phyloP scores from a whole-genome alignment of 2,888 invertebrate species.

The Drosophila pseudotalamancana region DNA sequence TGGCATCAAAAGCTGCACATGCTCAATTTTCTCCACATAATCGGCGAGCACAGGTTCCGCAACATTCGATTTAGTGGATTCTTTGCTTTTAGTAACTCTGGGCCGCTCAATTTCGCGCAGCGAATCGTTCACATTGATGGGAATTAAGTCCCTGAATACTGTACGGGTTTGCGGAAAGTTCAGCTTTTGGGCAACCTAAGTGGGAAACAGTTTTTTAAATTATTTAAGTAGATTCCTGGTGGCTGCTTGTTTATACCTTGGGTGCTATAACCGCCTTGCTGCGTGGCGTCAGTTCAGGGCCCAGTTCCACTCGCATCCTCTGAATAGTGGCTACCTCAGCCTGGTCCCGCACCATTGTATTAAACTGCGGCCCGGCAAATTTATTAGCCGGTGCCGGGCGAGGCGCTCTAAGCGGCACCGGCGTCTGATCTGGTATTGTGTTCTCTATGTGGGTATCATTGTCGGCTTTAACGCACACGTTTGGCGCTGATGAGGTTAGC shows the following conservation, averaged over 20 bases:
- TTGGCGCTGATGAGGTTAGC: neutral
- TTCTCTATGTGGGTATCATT: constrained; percentile 15
- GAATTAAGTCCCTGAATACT: constrained; percentile 74
- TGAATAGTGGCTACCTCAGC: constrained; percentile 54
- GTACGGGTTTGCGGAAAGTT: constrained; percentile 68
- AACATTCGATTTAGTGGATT: neutral
- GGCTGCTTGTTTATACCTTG: constrained; percentile 46
- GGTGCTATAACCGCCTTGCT: constrained; percentile 66
- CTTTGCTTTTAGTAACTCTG: constrained; percentile 16
- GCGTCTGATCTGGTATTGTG: neutral
- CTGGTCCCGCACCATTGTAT: constrained; percentile 58
- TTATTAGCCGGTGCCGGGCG: neutral
- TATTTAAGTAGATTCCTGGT: neutral
- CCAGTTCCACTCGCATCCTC: constrained; percentile 11
- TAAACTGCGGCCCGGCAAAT: constrained; percentile 61
- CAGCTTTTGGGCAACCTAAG: constrained; percentile 75
- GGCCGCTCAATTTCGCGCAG: constrained; percentile 42
- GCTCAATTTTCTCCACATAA: constrained; percentile 66
- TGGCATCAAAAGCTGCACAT: constrained; percentile 47
- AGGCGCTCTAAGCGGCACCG: too few relatives aligned
- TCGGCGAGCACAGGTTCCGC: constrained; percentile 69
- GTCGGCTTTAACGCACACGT: constrained; percentile 24
- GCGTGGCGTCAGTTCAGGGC: constrained; percentile 57
- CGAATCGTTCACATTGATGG: constrained; percentile 79
- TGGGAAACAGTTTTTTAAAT: neutral